Evolutionary conservation across 2,888 invertebrate genomes (phyloP), one percentile per base, ranked within the genome.

Genomic region (Athalia cordata): DNA sequence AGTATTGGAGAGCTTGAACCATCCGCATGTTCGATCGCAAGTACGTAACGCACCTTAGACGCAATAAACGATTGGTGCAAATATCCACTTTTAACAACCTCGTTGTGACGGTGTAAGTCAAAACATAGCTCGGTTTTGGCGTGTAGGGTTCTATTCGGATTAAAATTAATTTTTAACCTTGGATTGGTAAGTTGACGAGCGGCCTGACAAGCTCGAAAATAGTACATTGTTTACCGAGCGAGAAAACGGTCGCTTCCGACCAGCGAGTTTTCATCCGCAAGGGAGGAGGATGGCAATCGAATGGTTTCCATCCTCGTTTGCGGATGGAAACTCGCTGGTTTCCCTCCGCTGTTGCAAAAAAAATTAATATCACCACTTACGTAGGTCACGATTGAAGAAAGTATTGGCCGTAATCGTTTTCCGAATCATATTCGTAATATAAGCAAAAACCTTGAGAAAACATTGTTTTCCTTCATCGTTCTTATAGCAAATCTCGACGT

Each of bases 1-100:
- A 86, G 83, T 92, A 91, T 80, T 93, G 93, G 81, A 95, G 91
- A 0, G 95, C 93, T 86, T 93, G 93, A 79, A 95, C 92, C 78
- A 93, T 89, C 79, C 93, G 91, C 79, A 94, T 87, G 80, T 92
- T 92, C 3, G 92, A 82, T 7, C 89, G 86, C 55, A 92, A 83
- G 79, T 91, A 90, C 7, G 86, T 85, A 4, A 91, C 83, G 8
- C 87, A 83, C 82, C 89, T 85, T 0, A 91, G 68, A 81, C 86
- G 84, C 43, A 86, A 82, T 15, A 88, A 79, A 78, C 84, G 83
- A 47, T 77, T 77, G 7, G 65, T 68, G 61, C 87, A 85, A 4
- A 87, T 82, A 6, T 82, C 78, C 4, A 80, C 77, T 4, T 84
- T 82, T 0, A 87, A 79, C 4, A 79, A 79, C 78, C 85, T 88